phyloP scores from a whole-genome alignment of 2,113 vertebrate genomes.

The Muscicapa adusta region DNA sequence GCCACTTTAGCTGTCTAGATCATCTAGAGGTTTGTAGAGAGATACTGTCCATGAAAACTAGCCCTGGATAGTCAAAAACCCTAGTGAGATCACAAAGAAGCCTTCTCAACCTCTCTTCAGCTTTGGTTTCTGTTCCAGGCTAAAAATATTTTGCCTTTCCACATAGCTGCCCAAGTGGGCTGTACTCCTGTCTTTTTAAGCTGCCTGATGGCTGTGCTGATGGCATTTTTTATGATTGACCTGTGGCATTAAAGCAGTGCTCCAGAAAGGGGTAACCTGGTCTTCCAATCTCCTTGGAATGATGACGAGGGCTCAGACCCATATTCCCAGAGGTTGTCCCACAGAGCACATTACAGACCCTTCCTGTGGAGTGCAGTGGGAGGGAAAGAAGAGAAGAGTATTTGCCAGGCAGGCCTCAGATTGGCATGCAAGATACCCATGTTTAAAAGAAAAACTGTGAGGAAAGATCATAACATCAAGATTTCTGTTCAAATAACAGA shows the following conservation, averaged over 20 bases:
- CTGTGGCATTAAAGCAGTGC: background rate
- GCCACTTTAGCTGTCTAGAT: background rate
- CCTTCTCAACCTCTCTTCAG: background rate
- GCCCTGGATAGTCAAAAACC: background rate
- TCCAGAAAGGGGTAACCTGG: background rate
- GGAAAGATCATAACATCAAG: background rate
- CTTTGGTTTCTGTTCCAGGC: background rate
- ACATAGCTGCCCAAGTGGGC: background rate
- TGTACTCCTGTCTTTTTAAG: background rate
- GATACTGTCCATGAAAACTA: background rate
- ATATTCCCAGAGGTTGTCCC: background rate
- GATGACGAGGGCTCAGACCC: fast-evolving
- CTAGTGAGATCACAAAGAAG: background rate
- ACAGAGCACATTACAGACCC: background rate
- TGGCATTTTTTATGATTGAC: background rate
- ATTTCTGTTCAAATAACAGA: background rate
- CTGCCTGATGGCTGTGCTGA: background rate
- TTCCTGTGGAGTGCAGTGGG: background rate
- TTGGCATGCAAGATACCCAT: background rate
- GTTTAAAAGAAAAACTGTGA: background rate
- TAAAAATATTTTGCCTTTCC: background rate
- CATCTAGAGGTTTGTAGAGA: background rate
- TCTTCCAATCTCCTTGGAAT: background rate
- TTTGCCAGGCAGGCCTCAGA: background rate
- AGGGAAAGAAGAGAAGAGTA: background rate